phyloP scores from a whole-genome alignment of 2,888 invertebrate genomes.

The Cephus nigrinus region DNA sequence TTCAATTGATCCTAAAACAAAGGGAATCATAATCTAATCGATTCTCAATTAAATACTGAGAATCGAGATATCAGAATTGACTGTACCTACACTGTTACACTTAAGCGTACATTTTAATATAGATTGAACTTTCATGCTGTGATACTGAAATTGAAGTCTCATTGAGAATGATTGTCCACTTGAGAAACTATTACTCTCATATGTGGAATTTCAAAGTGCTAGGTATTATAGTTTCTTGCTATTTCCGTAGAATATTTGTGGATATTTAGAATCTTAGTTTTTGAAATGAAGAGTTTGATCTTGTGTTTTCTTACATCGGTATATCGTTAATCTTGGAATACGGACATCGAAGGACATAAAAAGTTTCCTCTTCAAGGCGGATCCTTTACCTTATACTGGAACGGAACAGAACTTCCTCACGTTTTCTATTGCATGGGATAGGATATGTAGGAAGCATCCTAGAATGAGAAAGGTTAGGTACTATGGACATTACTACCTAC shows the following conservation, averaged over 20 bases:
- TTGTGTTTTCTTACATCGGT: neutral
- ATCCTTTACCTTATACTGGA: neutral
- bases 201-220: neutral
- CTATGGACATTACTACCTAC: constrained; percentile 1
- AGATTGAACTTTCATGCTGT: neutral
- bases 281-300: neutral
- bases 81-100: neutral
- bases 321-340: neutral
- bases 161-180: neutral
- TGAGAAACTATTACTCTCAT: neutral
- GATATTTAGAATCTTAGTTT: neutral
- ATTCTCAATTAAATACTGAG: neutral
- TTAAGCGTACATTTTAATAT: neutral
- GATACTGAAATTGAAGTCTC: neutral
- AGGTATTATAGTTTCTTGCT: neutral
- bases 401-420: neutral
- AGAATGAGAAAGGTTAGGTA: neutral
- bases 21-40: neutral
- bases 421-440: neutral
- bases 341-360: neutral
- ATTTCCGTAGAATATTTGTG: neutral
- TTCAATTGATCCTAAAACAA: neutral
- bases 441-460: neutral
- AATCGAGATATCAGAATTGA: neutral
- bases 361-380: neutral